Base-by-base conservation (phyloP, 2,113 vertebrate species). In the Elaphurus davidianus region DNA sequence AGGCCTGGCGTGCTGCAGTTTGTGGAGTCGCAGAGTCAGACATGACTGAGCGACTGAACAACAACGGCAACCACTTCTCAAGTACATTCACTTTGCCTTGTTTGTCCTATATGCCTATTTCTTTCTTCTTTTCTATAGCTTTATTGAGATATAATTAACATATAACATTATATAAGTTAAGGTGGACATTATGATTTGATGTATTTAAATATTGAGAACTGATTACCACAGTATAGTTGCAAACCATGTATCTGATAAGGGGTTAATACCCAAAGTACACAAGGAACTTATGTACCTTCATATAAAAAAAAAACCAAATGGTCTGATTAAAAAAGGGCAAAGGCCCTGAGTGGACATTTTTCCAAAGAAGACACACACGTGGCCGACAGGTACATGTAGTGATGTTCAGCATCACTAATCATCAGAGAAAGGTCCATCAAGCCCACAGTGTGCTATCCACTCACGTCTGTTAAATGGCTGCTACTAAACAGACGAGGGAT, bases 21-120 rank as follows among this genome's bases (percentile, higher is more conserved):
- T 33, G 2, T 0, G 17, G 64, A 8, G 17, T 36, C 8, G 0
- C 33, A 19, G 6, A n/a, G 64, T n/a, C 33, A 5, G 33, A 1
- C 1, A 2, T 0, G 33, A 36, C 33, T 67, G 64, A 36, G 33
- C 4, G 1, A 4, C 30, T 33, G 30, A 33, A 3, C 60, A n/a
- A n/a, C 30, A n/a, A 17, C 4, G 15, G n/a, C 33, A 4, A 9
- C 0, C 15, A 36, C n/a, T 95, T 97, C 64, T 85, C 93, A 76
- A 89, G 16, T 12, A 1, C 25, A 16, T 81, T 86, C 11, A 47
- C 15, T 90, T 92, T 90, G 14, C 25, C 71, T 15, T 62, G 3
- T 21, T 64, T 89, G 33, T 89, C 89, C 54, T 57, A 6, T 45
- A 28, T 57, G 64, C 8, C 9, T 36, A 25, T 30, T 52, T 95